Conservation (phyloP, 2,113 vertebrate species). For the Protobothrops mucrosquamatus region DNA sequence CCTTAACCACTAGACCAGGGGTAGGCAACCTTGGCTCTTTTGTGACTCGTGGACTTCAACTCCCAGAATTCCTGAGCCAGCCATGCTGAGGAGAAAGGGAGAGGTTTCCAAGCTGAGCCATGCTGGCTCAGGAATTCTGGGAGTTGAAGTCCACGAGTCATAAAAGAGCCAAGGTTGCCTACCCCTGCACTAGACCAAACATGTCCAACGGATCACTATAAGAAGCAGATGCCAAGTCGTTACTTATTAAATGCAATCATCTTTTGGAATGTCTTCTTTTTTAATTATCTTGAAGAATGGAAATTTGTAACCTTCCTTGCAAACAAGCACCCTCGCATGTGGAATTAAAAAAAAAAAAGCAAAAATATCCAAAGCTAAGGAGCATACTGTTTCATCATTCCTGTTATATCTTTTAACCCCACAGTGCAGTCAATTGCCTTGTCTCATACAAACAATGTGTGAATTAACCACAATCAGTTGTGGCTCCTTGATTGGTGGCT, state of each 20-base stretch:
- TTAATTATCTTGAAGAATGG: conserved; percentile 17
- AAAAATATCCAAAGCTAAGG: conserved; percentile 4
- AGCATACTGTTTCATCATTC: not conserved
- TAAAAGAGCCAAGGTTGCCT: no score
- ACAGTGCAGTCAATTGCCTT: not conserved
- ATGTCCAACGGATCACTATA: not conserved
- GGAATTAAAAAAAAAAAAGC: conserved; percentile 28
- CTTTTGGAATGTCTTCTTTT: conserved; percentile 17
- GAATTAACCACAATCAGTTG: conserved; percentile 15
- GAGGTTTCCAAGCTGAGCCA: no score
- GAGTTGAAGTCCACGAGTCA: no score
- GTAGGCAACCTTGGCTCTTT: no score
- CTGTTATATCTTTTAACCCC: not conserved
- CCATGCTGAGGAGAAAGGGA: no score
- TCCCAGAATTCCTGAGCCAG: no score
- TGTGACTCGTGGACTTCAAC: no score
- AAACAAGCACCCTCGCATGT: not conserved
- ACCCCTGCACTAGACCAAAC: not conserved
- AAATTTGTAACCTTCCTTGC: conserved; percentile 37
- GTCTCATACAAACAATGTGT: not conserved
- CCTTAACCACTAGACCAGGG: not conserved
- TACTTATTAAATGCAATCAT: not conserved
- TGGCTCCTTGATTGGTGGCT: conserved; percentile 40
- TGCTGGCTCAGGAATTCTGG: no score
- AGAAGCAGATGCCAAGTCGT: not conserved